Evolutionary conservation across 2,113 vertebrate genomes (phyloP).

Genomic region (Shinisaurus crocodilurus): DNA sequence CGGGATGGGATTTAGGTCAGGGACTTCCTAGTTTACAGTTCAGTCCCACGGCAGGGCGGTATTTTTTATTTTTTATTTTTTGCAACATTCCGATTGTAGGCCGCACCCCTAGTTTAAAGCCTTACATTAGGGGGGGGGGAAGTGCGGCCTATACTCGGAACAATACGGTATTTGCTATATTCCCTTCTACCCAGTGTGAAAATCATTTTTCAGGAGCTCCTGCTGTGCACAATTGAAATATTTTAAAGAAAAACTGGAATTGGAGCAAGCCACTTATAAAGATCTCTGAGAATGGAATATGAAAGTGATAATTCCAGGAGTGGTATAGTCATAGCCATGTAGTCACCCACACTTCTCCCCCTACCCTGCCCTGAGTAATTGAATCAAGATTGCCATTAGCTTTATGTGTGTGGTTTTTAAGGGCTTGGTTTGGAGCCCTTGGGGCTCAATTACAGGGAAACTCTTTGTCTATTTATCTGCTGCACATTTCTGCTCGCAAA

Average conservation of each 20-base stretch:
- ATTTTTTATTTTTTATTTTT: too few species aligned
- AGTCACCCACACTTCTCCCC: neutral
- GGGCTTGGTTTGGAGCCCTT: neutral
- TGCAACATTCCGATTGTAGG: too few species aligned
- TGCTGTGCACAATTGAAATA: neutral
- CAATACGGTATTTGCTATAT: neutral
- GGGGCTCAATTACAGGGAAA: neutral
- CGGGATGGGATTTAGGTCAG: too few species aligned
- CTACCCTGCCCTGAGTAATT: neutral
- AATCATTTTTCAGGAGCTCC: neutral
- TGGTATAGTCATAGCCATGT: neutral
- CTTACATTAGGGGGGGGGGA: too few species aligned
- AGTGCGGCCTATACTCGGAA: too few species aligned
- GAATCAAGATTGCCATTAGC: neutral
- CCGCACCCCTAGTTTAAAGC: too few species aligned
- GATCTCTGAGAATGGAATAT: slow-evolving; percentile 39
- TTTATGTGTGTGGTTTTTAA: neutral
- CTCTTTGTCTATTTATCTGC: too few species aligned
- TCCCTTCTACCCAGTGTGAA: neutral
- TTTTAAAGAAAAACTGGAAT: slow-evolving; percentile 30
- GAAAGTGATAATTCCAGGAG: slow-evolving; percentile 28
- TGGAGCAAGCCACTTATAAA: slow-evolving; percentile 28
- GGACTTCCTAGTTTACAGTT: too few species aligned
- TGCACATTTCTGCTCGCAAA: neutral
- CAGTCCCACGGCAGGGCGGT: too few species aligned